Conservation (phyloP, 1,140 invertebrate genomes). For the Andricus grossulariae region DNA sequence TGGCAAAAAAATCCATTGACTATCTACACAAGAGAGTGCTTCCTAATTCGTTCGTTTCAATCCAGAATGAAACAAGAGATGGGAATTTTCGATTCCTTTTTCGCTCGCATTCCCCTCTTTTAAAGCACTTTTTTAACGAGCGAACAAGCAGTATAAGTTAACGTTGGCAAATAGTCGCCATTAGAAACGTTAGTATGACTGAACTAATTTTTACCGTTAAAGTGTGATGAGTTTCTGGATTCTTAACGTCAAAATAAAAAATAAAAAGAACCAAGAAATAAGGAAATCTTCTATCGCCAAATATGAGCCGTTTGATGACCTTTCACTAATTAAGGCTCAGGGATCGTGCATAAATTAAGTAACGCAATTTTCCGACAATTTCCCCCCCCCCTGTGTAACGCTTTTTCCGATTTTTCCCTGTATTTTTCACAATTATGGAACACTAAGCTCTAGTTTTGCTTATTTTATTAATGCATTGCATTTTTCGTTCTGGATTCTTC, state of each 20-base stretch:
- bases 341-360: too few species aligned
- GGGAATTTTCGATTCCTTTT: neutral
- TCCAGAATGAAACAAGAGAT: neutral
- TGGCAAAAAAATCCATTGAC: too few species aligned
- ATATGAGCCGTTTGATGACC: constrained; percentile 9
- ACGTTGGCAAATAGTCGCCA: constrained; percentile 16
- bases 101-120: neutral
- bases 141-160: constrained; percentile 6
- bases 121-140: neutral
- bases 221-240: constrained; percentile 18
- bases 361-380: too few species aligned
- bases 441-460: neutral
- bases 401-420: too few species aligned
- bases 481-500: neutral
- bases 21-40: too few species aligned
- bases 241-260: too few species aligned
- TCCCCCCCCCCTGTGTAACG: too few species aligned
- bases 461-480: neutral
- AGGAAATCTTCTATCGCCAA: too few species aligned
- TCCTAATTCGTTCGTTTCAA: neutral
- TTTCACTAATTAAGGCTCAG: constrained; percentile 16
- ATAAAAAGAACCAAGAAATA: too few species aligned
- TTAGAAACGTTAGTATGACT: neutral
- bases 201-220: constrained; percentile 25
- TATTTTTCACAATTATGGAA: too few species aligned